These are phyloP conservation scores for Aleiodes alternator DNA, from an alignment of 2,888 invertebrate genomes.

Conservation along the genomic window DNA sequence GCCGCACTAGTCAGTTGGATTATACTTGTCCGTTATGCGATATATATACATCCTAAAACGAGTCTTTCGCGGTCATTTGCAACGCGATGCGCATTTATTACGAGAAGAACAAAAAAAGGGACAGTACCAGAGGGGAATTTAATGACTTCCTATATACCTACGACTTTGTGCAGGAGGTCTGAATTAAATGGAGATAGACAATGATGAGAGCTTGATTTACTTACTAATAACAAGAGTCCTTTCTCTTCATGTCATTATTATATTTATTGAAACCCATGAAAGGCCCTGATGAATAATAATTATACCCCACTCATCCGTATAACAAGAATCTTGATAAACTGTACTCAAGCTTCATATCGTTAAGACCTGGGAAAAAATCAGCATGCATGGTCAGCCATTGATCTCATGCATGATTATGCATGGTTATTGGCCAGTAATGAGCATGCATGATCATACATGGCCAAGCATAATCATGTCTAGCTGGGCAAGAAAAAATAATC, in stretches of 20 bases:
- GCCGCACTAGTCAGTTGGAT: conserved; percentile 27
- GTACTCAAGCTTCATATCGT: background rate
- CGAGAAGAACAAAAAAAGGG: conserved; percentile 34
- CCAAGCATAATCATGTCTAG: no score
- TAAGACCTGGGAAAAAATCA: no score
- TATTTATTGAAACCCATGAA: conserved; percentile 29
- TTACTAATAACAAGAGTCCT: conserved; percentile 24
- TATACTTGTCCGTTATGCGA: conserved; percentile 33
- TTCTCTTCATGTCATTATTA: conserved; percentile 11
- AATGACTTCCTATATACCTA: conserved; percentile 29
- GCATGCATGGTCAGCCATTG: no score
- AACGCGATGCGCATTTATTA: conserved; percentile 55
- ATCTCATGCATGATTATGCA: no score
- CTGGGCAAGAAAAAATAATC: no score
- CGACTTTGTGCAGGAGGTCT: conserved; percentile 2
- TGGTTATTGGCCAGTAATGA: no score
- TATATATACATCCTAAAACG: conserved; percentile 29
- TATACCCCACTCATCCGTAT: conserved; percentile 20
- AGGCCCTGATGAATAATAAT: conserved; percentile 26
- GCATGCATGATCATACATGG: no score
- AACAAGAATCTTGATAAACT: conserved; percentile 17
- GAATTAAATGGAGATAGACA: conserved; percentile 29
- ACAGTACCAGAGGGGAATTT: conserved; percentile 22
- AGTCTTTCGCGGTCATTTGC: conserved; percentile 51
- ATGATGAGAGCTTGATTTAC: conserved; percentile 26